Conservation (phyloP, 92 coral and sea anemone species). For the Paramuricea clavata region DNA sequence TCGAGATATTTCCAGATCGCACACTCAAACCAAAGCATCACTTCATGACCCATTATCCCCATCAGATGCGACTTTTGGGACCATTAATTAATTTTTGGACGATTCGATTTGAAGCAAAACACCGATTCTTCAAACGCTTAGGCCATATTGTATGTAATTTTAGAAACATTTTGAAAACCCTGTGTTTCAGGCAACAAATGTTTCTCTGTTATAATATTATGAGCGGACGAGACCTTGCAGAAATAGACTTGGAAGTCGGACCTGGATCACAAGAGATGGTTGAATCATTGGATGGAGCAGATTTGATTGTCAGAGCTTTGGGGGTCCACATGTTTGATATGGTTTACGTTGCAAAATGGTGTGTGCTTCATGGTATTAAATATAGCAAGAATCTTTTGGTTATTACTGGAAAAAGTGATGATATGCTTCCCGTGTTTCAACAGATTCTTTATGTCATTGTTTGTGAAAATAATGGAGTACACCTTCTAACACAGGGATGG, state of each 20-base stretch:
- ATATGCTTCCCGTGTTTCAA: constrained; percentile 1
- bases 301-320: constrained; percentile 10
- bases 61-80: background rate
- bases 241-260: background rate
- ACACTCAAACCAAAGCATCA: background rate
- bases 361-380: constrained; percentile 16
- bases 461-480: background rate
- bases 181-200: constrained; percentile 3
- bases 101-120: constrained; percentile 16
- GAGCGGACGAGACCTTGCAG: background rate
- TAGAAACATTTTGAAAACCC: background rate
- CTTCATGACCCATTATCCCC: background rate
- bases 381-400: constrained; percentile 18
- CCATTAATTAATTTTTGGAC: constrained; percentile 4
- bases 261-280: constrained; percentile 2
- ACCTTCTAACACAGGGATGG: background rate
- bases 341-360: constrained; percentile 37
- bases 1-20: background rate
- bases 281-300: background rate
- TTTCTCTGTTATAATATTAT: background rate
- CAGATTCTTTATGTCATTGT: constrained; percentile 13
- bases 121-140: constrained; percentile 1
- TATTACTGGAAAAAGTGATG: constrained; percentile 12
- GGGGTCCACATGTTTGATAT: background rate
- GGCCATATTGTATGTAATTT: constrained; percentile 5